Evolutionary conservation across 2,797 vertebrate species (phyloP), one percentile per base, ranked within the genome.

Genomic region (Diplodus puntazzo): DNA sequence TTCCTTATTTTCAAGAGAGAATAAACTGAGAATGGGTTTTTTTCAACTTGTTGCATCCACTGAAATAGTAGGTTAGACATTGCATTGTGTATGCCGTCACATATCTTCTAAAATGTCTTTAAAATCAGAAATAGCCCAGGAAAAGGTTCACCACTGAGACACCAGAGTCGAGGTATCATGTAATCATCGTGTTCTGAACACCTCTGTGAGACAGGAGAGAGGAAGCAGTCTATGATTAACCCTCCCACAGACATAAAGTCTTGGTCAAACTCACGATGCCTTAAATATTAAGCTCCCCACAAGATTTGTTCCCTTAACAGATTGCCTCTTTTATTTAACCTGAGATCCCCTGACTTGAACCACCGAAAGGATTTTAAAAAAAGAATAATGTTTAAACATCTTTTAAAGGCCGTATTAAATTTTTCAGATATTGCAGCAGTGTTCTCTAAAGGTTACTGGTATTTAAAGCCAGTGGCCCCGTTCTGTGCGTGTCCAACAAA

Each of bases 391-490:
- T 76, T 62, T 52, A 39, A 64, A 64, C 53, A 67, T 43, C 10
- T 62, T 71, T 16, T 63, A 86, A 66, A 57, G 55, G 59, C 55
- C 53, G 7, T 3, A 18, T 50, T 64, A 48, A 67, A 73, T 79
- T 42, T 69, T 64, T 66, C 3, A 73, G 34, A 77, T 18, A 61
- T 1, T 62, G 10, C 0, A 2, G 6, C 43, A 21, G 0, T 11
- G 45, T 34, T 69, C 49, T 57, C 66, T 48, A 10, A 70, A 58
- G 58, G 39, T n/a, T n/a, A 8, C 11, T 20, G 34, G 25, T 27
- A 52, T 72, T 68, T 18, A 0, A 34, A 66, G 18, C 27, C 20
- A 16, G 11, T 18, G 27, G 42, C 49, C 25, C 12, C 10, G 62
- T 8, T 75, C 43, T 58, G 46, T 62, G 23, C 3, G 45, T 68